phyloP scores from a whole-genome alignment of 2,113 vertebrate genomes.

The Gorilla gorilla region DNA sequence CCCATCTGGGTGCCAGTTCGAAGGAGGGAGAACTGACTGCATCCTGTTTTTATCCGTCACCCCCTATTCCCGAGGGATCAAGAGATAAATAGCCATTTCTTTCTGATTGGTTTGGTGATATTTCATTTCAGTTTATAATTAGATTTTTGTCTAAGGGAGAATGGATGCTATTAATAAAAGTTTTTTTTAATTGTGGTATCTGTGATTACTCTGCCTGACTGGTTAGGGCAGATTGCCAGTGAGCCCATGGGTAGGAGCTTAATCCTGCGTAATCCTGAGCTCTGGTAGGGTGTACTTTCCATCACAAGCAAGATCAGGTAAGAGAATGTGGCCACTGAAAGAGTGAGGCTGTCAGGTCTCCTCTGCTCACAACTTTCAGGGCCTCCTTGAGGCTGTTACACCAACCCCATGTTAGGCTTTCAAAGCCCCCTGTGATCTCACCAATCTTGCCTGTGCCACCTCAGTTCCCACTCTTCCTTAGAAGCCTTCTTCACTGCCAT shows the following conservation, averaged over 20 bases:
- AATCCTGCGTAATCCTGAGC: background rate
- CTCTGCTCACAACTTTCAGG: background rate
- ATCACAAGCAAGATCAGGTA: background rate
- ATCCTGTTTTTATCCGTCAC: background rate
- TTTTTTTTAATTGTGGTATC: background rate
- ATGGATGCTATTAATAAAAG: constrained; percentile 48
- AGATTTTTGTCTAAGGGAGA: constrained; percentile 41
- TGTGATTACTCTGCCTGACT: constrained; percentile 22
- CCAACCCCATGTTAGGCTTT: background rate
- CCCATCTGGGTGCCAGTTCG: background rate
- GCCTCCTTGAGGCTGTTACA: too few relatives aligned
- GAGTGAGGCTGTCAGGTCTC: rapidly evolving
- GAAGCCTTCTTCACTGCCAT: background rate
- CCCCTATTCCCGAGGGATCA: background rate
- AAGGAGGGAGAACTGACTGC: background rate
- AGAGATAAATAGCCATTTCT: constrained; percentile 48
- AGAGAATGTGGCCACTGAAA: background rate
- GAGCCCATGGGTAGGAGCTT: background rate
- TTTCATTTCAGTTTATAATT: constrained; percentile 67
- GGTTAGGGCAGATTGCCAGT: background rate
- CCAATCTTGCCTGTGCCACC: rapidly evolving
- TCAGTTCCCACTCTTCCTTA: background rate
- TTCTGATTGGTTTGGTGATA: constrained; percentile 53
- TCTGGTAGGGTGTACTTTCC: background rate
- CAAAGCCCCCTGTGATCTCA: background rate